Conservation (phyloP, 2,113 vertebrate genomes). For the Mesoclemmys tuberculata region DNA sequence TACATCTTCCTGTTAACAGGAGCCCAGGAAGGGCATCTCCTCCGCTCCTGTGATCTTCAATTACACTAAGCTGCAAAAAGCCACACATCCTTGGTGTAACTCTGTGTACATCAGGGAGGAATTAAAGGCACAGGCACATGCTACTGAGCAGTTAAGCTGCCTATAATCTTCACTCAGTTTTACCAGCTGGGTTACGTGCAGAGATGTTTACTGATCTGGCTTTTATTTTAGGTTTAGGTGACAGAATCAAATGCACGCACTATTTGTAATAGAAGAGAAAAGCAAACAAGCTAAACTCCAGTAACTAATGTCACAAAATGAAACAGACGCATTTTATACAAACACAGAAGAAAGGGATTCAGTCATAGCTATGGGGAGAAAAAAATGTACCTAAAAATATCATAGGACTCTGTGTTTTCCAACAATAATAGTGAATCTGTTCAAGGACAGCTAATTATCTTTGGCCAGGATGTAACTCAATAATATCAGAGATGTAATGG, state of each 20-base stretch:
- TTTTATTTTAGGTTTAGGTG: neutral
- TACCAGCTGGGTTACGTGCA: neutral
- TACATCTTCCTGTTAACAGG: neutral
- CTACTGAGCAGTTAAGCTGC: conserved; percentile 4
- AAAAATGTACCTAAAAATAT: neutral
- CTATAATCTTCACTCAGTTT: conserved; percentile 33
- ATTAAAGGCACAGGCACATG: neutral
- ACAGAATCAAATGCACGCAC: neutral
- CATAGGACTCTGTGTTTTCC: neutral
- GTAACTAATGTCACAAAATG: neutral
- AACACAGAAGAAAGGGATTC: neutral
- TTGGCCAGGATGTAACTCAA: conserved; percentile 46
- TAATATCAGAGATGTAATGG: conserved; percentile 29
- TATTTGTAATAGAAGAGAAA: neutral
- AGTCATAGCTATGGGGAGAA: neutral
- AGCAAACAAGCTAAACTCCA: neutral
- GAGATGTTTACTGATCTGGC: neutral
- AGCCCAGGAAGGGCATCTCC: neutral
- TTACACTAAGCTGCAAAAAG: neutral
- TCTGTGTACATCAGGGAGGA: neutral
- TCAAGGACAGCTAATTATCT: conserved; percentile 45
- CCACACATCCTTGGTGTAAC: neutral
- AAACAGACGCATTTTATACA: neutral
- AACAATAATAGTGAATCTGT: neutral
- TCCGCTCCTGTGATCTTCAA: neutral